phyloP scores from a whole-genome alignment of 2,797 vertebrate genomes.

The Delichon dasypus region DNA sequence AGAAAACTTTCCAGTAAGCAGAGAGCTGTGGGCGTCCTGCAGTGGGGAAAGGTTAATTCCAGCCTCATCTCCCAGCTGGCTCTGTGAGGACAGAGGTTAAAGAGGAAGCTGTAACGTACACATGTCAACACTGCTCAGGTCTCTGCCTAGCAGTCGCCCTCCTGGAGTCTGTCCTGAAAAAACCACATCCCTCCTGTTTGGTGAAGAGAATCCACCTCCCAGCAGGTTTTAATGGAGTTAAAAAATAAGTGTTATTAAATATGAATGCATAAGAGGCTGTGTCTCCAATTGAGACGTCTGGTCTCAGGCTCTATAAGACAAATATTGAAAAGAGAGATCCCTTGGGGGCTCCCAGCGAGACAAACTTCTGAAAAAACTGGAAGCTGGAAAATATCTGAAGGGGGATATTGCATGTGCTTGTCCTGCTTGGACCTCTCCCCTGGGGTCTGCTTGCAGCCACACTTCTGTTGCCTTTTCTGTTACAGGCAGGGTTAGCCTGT shows the following conservation, averaged over 20 bases:
- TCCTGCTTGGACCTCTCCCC: background rate
- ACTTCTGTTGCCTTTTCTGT: background rate
- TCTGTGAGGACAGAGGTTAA: conserved; percentile 15
- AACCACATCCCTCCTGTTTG: background rate
- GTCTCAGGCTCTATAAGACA: background rate
- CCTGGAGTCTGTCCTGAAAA: background rate
- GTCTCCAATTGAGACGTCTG: background rate
- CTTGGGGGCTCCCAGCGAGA: background rate
- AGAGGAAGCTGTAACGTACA: background rate
- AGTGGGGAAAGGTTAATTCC: conserved; percentile 30
- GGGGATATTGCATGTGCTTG: background rate
- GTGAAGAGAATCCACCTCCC: background rate
- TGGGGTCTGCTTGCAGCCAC: background rate
- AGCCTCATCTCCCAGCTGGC: conserved; percentile 8
- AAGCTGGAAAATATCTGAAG: background rate
- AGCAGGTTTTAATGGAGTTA: background rate
- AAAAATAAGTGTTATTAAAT: conserved; percentile 32
- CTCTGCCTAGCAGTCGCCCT: background rate
- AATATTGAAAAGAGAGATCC: background rate
- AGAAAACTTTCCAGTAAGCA: conserved; percentile 2
- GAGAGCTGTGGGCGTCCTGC: conserved; percentile 13
- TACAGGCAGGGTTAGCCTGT: background rate
- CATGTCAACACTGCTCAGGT: background rate
- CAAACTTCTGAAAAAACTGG: background rate
- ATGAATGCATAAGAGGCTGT: background rate